A percentile compares a stretch with the other conserved stretches of the same genome.
Conservation (phyloP, 1,140 invertebrate genomes). For the Hycleus phaleratus region DNA sequence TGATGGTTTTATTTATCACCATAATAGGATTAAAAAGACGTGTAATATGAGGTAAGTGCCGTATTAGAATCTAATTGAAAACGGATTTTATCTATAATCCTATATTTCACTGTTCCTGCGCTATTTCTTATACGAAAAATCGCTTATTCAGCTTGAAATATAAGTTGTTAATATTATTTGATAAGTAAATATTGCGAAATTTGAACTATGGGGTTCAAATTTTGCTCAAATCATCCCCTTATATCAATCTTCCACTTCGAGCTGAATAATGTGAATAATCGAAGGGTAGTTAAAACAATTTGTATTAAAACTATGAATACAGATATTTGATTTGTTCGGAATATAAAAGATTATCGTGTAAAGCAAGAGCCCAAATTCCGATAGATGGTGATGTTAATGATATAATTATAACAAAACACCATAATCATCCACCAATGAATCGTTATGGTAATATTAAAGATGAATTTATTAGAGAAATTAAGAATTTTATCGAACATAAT, state of each 20-base stretch:
- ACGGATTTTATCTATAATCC: too few relatives aligned
- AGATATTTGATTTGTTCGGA: conserved; percentile 29
- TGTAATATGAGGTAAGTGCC: conserved; percentile 19
- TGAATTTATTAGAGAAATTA: conserved; percentile 13
- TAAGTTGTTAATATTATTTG: too few relatives aligned
- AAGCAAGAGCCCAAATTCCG: conserved; percentile 24
- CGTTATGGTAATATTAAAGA: background rate
- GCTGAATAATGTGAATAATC: too few relatives aligned
- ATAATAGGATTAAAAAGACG: conserved; percentile 16
- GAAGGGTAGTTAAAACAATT: too few relatives aligned
- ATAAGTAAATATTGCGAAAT: too few relatives aligned
- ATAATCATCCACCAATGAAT: conserved; percentile 27
- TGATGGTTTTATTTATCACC: conserved; percentile 22
- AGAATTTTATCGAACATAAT: conserved; percentile 3
- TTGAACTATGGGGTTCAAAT: too few relatives aligned
- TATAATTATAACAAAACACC: conserved; percentile 19
- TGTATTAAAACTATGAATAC: background rate
- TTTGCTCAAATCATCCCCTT: too few relatives aligned
- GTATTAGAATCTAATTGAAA: too few relatives aligned
- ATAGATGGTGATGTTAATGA: conserved; percentile 16
- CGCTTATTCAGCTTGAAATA: too few relatives aligned
- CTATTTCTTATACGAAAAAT: too few relatives aligned
- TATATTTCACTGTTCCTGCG: too few relatives aligned
- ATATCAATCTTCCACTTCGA: too few relatives aligned
- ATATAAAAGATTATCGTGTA: conserved; percentile 26